Base-by-base conservation (phyloP, 2,888 invertebrate genomes). In the Calliscelio sp. region DNA sequence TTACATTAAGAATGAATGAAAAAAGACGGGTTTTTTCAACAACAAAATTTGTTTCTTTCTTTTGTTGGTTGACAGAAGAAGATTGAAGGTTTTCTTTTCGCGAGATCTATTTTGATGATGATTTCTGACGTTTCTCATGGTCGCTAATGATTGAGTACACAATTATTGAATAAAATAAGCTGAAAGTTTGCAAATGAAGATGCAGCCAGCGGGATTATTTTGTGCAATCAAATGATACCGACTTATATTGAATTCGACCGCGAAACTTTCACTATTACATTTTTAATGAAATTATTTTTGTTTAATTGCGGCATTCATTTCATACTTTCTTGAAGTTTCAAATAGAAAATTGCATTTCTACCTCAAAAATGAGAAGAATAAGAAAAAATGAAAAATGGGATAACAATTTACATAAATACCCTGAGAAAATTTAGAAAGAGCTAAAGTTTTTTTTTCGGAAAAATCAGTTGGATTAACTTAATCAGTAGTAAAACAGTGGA, bases 251-350 rank as follows among this genome's bases (percentile, higher is more conserved):
- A 22, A 5, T 32, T 53, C n/a, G 44, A 74, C 55, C 57, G 57
- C 66, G 38, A 57, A n/a, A 77, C 66, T 77, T 77, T 77, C 77
- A 44, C 66, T 66, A 41, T 66, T 66, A 38, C 35, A 77, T 66
- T 66, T 57, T 66, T 57, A 59, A 77, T 57, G 44, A 32, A 75
- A 57, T 66, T 32, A 77, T 77, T 57, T 57, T 66, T 20, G 28
- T 38, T 20, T 77, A 66, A 77, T 77, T 49, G 66, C 44, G n/a
- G n/a, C n/a, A n/a, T n/a, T n/a, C n/a, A n/a, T n/a, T n/a, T n/a
- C n/a, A n/a, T n/a, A n/a, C n/a, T n/a, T n/a, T n/a, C n/a, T n/a
- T n/a, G n/a, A n/a, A n/a, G n/a, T n/a, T n/a, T n/a, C n/a, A n/a
- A n/a, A n/a, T n/a, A n/a, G n/a, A n/a, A n/a, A n/a, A n/a, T n/a